Evolutionary conservation across 2,888 invertebrate species (phyloP), one percentile per base, ranked within the genome.

Genomic region (Conus canariensis): DNA sequence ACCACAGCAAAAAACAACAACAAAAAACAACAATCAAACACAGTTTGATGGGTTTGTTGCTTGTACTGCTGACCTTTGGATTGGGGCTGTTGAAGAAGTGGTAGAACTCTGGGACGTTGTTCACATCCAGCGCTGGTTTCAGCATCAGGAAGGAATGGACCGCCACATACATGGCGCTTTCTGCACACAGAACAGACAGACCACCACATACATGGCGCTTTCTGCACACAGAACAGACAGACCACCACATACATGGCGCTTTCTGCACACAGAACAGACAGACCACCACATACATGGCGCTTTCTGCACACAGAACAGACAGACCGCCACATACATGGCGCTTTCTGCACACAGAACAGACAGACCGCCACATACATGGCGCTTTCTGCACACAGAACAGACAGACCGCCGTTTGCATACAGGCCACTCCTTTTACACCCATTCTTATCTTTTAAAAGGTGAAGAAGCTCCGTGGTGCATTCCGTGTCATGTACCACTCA

Each of bases 41-140:
- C 45, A 4, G 45, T 45, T 45, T 45, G 45, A 4, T 45, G 45
- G 45, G 45, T 45, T 45, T 45, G 45, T 4, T 45, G 45, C 45
- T 45, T 2, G 64, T 1, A 16, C 0, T 7, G 67, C 90, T 64
- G 59, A 88, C 88, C 94, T 96, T 95, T 25, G 98, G 97, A 90
- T 98, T 98, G 16, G 97, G 97, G 92, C 98, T 98, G 95, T 98
- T 98, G 95, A 99, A 98, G 74, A 99, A 97, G 88, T 98, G 97
- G 91, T 98, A 97, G 94, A 99, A 98, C 95, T 99, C 99, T 0
- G 99, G 99, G n/a, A 99, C 97, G 6, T 97, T 97, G 22, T 97
- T 97, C 25, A 98, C 97, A 95, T 98, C 97, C 25, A 98, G 97
- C 14, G 97, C 97, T 19, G 98, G 97, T 96, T 98, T 98, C 3